A percentile compares a stretch with the other conserved stretches of the same genome.
These are phyloP conservation scores for Callopanchax toddi DNA, from an alignment of 2,113 vertebrate genomes.

Conservation along the genomic window DNA sequence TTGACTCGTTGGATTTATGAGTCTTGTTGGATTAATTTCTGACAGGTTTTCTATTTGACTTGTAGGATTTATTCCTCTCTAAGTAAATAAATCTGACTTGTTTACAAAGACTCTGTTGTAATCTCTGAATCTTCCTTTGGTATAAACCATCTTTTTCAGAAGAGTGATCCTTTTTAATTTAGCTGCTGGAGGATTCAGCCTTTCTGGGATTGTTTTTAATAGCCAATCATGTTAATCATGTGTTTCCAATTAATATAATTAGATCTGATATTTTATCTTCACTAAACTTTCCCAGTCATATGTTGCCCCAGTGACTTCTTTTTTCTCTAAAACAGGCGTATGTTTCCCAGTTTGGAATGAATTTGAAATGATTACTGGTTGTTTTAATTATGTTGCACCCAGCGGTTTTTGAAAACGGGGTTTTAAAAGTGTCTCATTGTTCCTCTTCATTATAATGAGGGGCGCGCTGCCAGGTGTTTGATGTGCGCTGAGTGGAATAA, in stretches of 20 bases:
- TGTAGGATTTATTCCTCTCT: background rate
- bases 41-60: background rate
- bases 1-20: constrained; percentile 24
- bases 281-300: background rate
- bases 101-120: background rate
- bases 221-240: background rate
- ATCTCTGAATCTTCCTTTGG: background rate
- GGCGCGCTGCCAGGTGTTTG: constrained; percentile 57
- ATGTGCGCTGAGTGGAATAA: constrained; percentile 44
- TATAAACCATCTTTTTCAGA: background rate
- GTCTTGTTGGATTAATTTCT: constrained; percentile 14
- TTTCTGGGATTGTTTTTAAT: background rate
- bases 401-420: constrained; percentile 6
- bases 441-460: constrained; percentile 25
- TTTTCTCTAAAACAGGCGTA: background rate
- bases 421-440: constrained; percentile 15
- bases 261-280: background rate
- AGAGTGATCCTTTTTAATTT: background rate
- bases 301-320: background rate
- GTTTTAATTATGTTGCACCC: background rate
- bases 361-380: background rate
- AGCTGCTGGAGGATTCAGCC: background rate
- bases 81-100: background rate
- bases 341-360: background rate
- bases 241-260: constrained; percentile 1